Base-by-base conservation (phyloP, 1,140 invertebrate genomes). In the Gryllus bimaculatus region DNA sequence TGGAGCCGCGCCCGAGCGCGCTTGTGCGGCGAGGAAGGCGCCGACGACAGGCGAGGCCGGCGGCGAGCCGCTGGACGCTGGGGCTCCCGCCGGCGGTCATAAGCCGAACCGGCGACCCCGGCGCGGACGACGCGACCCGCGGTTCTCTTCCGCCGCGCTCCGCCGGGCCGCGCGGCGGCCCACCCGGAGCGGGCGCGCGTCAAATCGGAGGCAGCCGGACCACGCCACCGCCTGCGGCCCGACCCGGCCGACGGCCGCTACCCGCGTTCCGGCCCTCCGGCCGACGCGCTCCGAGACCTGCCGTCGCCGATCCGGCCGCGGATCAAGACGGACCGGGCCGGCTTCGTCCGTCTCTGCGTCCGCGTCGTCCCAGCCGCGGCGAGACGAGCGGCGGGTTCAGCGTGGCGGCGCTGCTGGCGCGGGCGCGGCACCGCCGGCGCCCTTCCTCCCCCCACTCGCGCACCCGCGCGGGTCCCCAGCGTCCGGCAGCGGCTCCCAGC, bases 331-430 rank as follows among this genome's bases (percentile, higher is more conserved):
- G 21, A 79, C 78, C 66, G 81, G 82, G 7, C 73, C 81, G 5
- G 26, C 26, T n/a, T 39, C 26, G 26, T 39, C 26, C 26, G 26
- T 5, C 1, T 39, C n/a, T n/a, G n/a, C 26, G 26, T 39, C 26
- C 26, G 5, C 15, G 81, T 83, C 48, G 73, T 79, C 7, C 75
- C 80, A 8, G n/a, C 74, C 82, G 73, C 73, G 76, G 18, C 79
- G 81, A 47, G 13, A 77, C 39, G 8, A 15, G 39, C 48, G 76
- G 47, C 13, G 18, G 15, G 15, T 82, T 86, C 47, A 82, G 81
- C 79, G 83, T 83, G 84, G 81, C 84, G 84, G 80, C 86, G 85
- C 82, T 84, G 84, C 77, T 83, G 84, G 77, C 0, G 78, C 1
- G 54, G 54, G 0, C 18, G 2, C 54, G 54, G n/a, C 15, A 73